Evolutionary conservation across 1,140 invertebrate species (phyloP), one percentile per base, ranked within the genome.

Genomic region (Lysiphlebus fabarum): DNA sequence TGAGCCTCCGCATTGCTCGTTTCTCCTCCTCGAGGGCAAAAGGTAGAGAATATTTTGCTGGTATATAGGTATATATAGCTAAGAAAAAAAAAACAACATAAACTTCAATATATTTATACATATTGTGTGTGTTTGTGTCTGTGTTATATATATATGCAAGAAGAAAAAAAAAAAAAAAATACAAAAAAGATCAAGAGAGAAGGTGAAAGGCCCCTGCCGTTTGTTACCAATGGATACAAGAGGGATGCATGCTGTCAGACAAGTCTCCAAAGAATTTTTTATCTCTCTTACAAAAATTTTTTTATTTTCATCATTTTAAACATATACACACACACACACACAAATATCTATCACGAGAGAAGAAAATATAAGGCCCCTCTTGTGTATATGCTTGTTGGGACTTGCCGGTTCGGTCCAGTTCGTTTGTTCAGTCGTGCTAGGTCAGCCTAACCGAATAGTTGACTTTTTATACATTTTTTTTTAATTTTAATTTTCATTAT

Each of bases 1-100:
- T 78, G 72, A 78, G 76, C 70, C 75, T 77, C 74, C 75, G 75
- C 78, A 79, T 79, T 77, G 78, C 78, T 78, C 72, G 72, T 77
- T 78, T 26, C 17, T 26, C 17, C 17, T 26, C 76, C 77, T 78
- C 68, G 76, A 79, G 77, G 78, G 78, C 77, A 80, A 80, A 79
- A 80, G 78, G 76, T 77, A 78, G 75, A 78, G 75, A 77, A 77
- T 78, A 79, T 79, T 75, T 79, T 26, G 17, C 69, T 69, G 69
- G 66, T 66, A 68, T 67, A 71, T n/a, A n/a, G n/a, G n/a, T n/a
- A n/a, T n/a, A n/a, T n/a, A n/a, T n/a, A n/a, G n/a, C n/a, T n/a
- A n/a, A 47, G 44, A 7, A 17, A 47, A 7, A 49, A 49, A 26
- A 33, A 14, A 14, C n/a, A 14, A 14, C n/a, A 33, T n/a, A 26